Percentiles rank a stretch among this genome's conserved stretches.
phyloP scores from a whole-genome alignment of 2,113 vertebrate species.

The Hipposideros armiger region DNA sequence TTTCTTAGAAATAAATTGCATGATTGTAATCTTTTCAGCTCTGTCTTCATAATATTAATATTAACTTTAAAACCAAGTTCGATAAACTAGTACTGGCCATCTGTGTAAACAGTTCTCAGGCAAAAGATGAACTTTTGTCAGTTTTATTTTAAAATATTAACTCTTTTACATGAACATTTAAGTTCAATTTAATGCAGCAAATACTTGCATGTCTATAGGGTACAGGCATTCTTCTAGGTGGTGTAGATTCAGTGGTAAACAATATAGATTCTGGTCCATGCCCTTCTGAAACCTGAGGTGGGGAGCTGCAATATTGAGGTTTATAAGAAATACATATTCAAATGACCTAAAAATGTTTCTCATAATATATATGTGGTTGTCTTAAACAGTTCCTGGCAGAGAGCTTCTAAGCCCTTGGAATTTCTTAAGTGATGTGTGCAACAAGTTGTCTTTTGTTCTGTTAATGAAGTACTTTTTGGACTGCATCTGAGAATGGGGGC shows the following conservation, averaged over 20 bases:
- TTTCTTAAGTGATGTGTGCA: not conserved
- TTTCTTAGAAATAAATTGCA: constrained; percentile 3
- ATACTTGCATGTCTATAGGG: not conserved
- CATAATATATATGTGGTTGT: no score
- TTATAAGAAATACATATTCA: not conserved
- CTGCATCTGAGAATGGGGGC: not conserved
- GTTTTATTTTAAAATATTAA: constrained; percentile 36
- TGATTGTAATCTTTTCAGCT: not conserved
- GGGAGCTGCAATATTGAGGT: not conserved
- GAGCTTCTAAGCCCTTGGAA: no score
- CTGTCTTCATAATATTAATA: not conserved
- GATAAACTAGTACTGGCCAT: not conserved
- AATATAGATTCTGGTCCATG: not conserved
- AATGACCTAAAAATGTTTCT: no score
- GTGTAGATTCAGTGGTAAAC: not conserved
- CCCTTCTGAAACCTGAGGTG: not conserved
- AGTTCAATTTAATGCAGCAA: not conserved
- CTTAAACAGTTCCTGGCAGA: no score
- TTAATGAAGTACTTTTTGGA: not conserved
- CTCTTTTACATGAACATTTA: not conserved
- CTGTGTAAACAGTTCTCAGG: not conserved
- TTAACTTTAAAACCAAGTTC: not conserved
- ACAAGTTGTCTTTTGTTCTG: not conserved
- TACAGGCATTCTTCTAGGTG: not conserved
- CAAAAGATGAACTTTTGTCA: not conserved